A percentile compares a stretch with the other conserved stretches of the same genome.
phyloP scores from a whole-genome alignment of 2,113 vertebrate genomes.

The Ascaphus truei region DNA sequence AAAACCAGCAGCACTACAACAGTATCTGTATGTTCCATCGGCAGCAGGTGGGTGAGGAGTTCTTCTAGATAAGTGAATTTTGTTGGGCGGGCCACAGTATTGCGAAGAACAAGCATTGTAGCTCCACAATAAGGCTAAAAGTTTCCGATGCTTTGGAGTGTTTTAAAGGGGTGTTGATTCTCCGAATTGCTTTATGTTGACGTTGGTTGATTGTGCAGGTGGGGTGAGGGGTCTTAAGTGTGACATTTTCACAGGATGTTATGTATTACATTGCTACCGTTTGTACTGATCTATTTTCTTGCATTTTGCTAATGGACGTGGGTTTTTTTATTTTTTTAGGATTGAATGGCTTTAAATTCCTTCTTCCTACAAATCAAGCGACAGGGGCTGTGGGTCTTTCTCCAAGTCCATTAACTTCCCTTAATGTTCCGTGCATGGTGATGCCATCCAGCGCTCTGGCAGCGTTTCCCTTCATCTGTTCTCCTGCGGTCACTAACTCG shows the following conservation, averaged over 20 bases:
- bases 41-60: conserved; percentile 69
- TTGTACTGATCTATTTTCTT: conserved; percentile 28
- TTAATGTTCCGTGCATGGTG: conserved; percentile 78
- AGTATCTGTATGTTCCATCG: conserved; percentile 79
- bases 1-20: conserved; percentile 55
- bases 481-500: conserved; percentile 44
- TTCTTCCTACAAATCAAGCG: conserved; percentile 68
- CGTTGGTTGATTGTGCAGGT: too few relatives aligned
- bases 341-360: conserved; percentile 69
- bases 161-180: too few relatives aligned
- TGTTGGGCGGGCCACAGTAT: too few relatives aligned
- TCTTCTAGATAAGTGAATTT: too few relatives aligned
- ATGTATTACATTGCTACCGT: background rate
- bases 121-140: too few relatives aligned
- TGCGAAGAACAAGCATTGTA: too few relatives aligned
- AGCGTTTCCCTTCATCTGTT: conserved; percentile 72
- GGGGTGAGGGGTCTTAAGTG: too few relatives aligned
- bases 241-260: too few relatives aligned
- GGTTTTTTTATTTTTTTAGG: conserved; percentile 55
- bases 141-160: too few relatives aligned
- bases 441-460: conserved; percentile 70
- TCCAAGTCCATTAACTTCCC: conserved; percentile 55
- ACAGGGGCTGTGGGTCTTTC: conserved; percentile 51
- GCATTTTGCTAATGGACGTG: too few relatives aligned
- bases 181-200: too few relatives aligned